Evolutionary conservation across 2,888 invertebrate genomes (phyloP).

Genomic region (Toxonevra muliebris): DNA sequence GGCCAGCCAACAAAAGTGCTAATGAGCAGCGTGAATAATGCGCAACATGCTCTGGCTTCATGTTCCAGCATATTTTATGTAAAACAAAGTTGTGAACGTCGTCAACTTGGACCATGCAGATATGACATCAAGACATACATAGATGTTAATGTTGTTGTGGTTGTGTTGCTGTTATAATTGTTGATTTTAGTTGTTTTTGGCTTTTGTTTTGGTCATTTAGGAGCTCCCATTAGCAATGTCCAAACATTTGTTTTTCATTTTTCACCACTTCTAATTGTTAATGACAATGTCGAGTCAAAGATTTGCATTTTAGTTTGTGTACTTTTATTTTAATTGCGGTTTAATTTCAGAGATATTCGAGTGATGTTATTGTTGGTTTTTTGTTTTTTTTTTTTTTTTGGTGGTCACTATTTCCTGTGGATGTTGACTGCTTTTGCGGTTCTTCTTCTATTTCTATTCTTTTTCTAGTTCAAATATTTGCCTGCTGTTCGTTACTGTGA

Average conservation of each 20-base stretch:
- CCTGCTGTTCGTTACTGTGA: too few species aligned
- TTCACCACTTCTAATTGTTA: neutral
- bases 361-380: neutral
- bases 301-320: neutral
- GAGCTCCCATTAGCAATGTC: neutral
- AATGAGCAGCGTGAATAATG: constrained; percentile 26
- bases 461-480: neutral
- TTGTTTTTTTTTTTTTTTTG: neutral
- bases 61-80: constrained; percentile 22
- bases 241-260: neutral
- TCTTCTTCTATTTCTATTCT: neutral
- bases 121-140: neutral
- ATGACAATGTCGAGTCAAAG: neutral
- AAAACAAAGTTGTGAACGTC: neutral
- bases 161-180: constrained; percentile 7
- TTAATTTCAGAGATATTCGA: constrained; percentile 16
- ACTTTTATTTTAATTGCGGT: constrained; percentile 7
- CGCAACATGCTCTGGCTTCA: constrained; percentile 16
- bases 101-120: neutral
- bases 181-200: constrained; percentile 8
- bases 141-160: neutral
- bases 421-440: neutral
- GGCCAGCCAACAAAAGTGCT: constrained; percentile 10
- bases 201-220: neutral
- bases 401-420: neutral